Base-by-base conservation (phyloP, 2,797 vertebrate species). In the Dipus sagitta region DNA sequence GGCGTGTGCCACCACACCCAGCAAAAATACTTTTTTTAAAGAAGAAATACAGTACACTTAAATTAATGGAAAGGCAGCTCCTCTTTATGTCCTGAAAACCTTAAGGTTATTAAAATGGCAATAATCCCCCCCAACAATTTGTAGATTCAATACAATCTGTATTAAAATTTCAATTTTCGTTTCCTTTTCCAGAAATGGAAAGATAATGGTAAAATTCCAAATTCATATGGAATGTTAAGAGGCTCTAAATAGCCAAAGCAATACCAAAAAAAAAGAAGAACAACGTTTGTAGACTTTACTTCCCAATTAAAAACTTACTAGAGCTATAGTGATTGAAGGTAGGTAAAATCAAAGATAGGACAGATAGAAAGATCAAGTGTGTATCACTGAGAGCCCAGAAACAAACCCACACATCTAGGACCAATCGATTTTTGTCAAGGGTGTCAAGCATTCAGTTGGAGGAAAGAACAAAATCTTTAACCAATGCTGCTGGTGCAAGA, bases 31-130 rank as follows among this genome's bases (percentile, higher is more conserved):
- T 47, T 9, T 47, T 47, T 9, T 47, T 6, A 47, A 47, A 47
- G 9, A 47, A 94, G 74, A 93, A 85, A 94, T 87, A 81, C 87
- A 96, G 47, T 2, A 32, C 68, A 85, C 30, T n/a, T 88, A 74
- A 92, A 90, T 47, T 77, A 68, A 52, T 8, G 42, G 21, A 78
- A 93, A 76, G 72, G 64, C 42, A 79, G 23, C 34, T 62, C 72
- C 26, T 28, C 21, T 76, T 94, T 32, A 74, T 17, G 17, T 30
- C 52, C 0, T 87, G 12, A n/a, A 92, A 96, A 54, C 75, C 21
- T 32, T 28, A 90, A 67, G 62, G 90, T 6, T 85, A 6, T 75
- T 77, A 95, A 85, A 74, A 79, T 42, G 9, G 60, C 38, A 68
- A 42, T 0, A 71, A 32, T 75, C 6, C 42, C 23, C 30, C 72